Conservation (phyloP, 2,888 invertebrate species). For the Thymelicus lineola region DNA sequence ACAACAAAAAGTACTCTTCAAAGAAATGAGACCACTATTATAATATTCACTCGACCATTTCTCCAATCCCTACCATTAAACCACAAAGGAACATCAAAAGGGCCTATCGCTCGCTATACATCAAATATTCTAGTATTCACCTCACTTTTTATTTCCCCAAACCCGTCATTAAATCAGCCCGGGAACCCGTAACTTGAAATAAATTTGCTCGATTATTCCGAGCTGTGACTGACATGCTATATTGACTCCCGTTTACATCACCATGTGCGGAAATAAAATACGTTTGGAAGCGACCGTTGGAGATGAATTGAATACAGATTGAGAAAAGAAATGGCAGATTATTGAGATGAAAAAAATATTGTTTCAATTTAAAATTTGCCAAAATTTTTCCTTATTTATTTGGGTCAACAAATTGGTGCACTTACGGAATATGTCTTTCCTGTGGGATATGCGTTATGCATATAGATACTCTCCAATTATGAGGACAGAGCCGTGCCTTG, state of each 20-base stretch:
- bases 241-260: constrained; percentile 2
- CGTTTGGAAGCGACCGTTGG: not conserved
- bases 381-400: too few species aligned
- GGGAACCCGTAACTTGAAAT: constrained; percentile 22
- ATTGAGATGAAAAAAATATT: not conserved
- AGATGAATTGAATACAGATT: not conserved
- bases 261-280: constrained; percentile 16
- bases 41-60: too few species aligned
- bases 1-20: too few species aligned
- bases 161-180: constrained; percentile 17
- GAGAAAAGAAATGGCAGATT: constrained; percentile 1
- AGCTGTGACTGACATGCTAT: constrained; percentile 14
- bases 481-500: too few species aligned
- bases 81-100: not conserved
- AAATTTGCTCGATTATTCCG: constrained; percentile 19
- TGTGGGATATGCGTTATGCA: too few species aligned
- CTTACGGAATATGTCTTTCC: too few species aligned
- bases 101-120: not conserved
- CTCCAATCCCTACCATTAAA: not conserved
- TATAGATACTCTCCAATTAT: too few species aligned
- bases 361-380: too few species aligned
- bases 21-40: too few species aligned
- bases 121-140: not conserved
- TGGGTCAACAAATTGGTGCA: too few species aligned
- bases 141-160: constrained; percentile 1